Evolutionary conservation across 2,888 invertebrate species (phyloP).

Genomic region (Noctua pronuba): DNA sequence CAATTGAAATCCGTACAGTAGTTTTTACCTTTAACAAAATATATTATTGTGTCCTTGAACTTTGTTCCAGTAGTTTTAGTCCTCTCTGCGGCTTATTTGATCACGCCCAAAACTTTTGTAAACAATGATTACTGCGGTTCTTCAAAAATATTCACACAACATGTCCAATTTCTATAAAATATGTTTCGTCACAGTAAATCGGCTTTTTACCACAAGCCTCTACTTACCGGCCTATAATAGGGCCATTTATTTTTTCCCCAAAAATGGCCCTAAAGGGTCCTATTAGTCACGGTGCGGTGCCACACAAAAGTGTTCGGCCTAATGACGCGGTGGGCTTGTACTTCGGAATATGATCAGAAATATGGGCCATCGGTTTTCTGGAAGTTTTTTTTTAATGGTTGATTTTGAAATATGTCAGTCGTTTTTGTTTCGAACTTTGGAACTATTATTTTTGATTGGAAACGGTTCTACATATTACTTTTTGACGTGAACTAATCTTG

Average conservation of each 20-base stretch:
- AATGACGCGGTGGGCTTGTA: slow-evolving; percentile 72
- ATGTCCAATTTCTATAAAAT: slow-evolving; percentile 76
- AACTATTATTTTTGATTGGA: slow-evolving; percentile 58
- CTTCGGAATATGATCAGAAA: slow-evolving; percentile 66
- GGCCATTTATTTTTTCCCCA: slow-evolving; percentile 82
- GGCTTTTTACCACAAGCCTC: slow-evolving; percentile 77
- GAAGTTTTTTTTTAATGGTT: slow-evolving; percentile 52
- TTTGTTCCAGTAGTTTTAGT: slow-evolving; percentile 6
- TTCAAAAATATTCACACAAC: slow-evolving; percentile 69
- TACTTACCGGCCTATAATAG: slow-evolving; percentile 72
- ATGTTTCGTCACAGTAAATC: slow-evolving; percentile 73
- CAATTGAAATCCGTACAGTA: neutral
- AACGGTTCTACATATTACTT: slow-evolving; percentile 49
- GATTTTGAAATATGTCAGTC: slow-evolving; percentile 59
- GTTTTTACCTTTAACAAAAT: slow-evolving; percentile 1
- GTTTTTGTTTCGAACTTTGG: slow-evolving; percentile 48
- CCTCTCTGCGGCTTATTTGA: slow-evolving; percentile 58
- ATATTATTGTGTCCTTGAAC: slow-evolving; percentile 23
- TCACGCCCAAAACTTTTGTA: slow-evolving; percentile 49
- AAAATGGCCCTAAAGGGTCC: slow-evolving; percentile 82
- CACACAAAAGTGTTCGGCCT: slow-evolving; percentile 75
- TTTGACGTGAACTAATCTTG: slow-evolving; percentile 59
- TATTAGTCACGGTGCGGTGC: slow-evolving; percentile 86
- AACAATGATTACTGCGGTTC: slow-evolving; percentile 43
- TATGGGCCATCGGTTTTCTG: slow-evolving; percentile 60